Conservation (phyloP, 30 jellyfish, hydroid and myxozoan species). For the Hydractinia symbiolongicarpus region DNA sequence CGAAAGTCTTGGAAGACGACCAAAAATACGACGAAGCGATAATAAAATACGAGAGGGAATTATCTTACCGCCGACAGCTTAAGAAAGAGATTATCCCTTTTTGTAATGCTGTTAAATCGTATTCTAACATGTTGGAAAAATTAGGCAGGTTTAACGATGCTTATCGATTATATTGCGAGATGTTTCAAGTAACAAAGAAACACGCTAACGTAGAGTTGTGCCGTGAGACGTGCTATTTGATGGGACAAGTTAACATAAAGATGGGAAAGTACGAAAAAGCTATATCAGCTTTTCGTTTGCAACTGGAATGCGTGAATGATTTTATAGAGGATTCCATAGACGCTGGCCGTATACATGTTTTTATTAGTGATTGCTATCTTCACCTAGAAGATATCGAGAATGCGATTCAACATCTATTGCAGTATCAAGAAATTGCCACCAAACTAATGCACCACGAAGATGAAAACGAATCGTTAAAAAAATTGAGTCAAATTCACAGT, state of each 20-base stretch:
- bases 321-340: conserved; percentile 27
- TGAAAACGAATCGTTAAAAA: conserved; percentile 59
- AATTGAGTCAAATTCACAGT: conserved; percentile 39
- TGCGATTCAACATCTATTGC: conserved; percentile 48
- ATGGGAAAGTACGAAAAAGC: conserved; percentile 71
- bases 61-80: conserved; percentile 27
- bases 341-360: conserved; percentile 55
- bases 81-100: neutral
- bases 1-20: conserved; percentile 13
- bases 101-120: conserved; percentile 17
- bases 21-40: conserved; percentile 33
- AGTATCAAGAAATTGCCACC: conserved; percentile 47
- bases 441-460: conserved; percentile 28
- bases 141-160: conserved; percentile 31
- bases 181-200: conserved; percentile 28
- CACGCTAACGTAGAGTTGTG: conserved; percentile 17
- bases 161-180: conserved; percentile 31
- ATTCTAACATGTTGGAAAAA: conserved; percentile 14
- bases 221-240: conserved; percentile 16
- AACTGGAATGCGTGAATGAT: conserved; percentile 48
- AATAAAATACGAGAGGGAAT: conserved; percentile 32
- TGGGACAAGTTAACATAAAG: conserved; percentile 52
- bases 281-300: conserved; percentile 41
- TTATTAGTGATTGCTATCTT: conserved; percentile 60
- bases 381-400: conserved; percentile 34